Conservation (phyloP, 1,140 invertebrate genomes). For the Heliconius nattereri region DNA sequence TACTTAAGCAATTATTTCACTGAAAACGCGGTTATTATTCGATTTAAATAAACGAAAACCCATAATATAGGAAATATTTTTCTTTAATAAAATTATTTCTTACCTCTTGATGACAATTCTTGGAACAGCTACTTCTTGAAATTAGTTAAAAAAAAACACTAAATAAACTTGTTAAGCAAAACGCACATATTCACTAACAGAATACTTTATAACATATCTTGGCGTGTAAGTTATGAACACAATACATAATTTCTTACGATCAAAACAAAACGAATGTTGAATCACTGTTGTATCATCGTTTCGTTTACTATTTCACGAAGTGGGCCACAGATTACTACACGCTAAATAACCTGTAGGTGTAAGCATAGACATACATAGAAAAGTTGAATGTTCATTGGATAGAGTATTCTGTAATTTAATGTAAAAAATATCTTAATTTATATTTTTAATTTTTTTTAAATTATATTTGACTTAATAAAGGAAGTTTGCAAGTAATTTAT, state of each 20-base stretch:
- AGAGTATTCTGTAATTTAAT: background rate
- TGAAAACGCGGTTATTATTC: background rate
- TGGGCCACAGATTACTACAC: background rate
- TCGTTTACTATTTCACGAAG: constrained; percentile 11
- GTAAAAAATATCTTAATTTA: too few relatives aligned
- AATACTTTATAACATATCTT: background rate
- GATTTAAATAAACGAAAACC: background rate
- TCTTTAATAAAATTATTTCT: background rate
- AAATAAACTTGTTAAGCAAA: background rate
- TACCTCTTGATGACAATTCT: background rate
- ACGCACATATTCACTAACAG: background rate
- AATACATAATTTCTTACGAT: constrained; percentile 9
- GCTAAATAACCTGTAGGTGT: background rate
- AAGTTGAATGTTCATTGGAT: background rate
- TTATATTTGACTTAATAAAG: too few relatives aligned
- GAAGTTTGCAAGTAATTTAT: too few relatives aligned
- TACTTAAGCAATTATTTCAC: background rate
- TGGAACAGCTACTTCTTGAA: background rate
- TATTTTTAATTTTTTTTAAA: too few relatives aligned
- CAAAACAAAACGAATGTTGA: constrained; percentile 15
- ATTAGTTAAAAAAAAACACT: background rate
- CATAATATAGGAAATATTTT: background rate
- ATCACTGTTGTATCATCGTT: constrained; percentile 8
- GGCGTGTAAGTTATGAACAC: background rate
- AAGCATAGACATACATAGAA: background rate